Evolutionary conservation across 2,888 invertebrate species (phyloP).

Genomic region (Hofmannophila pseudospretella): DNA sequence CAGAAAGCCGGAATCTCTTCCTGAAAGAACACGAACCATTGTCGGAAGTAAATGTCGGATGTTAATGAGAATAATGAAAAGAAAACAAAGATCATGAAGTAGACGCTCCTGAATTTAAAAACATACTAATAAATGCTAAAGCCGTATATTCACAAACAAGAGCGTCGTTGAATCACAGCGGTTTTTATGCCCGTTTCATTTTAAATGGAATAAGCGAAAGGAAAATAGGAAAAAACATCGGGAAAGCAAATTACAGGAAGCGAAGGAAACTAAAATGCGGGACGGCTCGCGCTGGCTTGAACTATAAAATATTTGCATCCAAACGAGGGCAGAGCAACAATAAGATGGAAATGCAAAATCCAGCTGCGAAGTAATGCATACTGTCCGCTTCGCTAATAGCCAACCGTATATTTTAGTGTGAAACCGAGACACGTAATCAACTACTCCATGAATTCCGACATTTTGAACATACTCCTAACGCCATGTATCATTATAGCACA

Average conservation of each 20-base stretch:
- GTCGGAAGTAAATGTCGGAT: background rate
- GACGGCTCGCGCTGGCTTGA: constrained; percentile 49
- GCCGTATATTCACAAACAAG: constrained; percentile 19
- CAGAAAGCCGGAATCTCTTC: too few relatives aligned
- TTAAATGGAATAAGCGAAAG: constrained; percentile 55
- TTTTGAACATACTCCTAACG: too few relatives aligned
- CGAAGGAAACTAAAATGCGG: constrained; percentile 58
- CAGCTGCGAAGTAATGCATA: constrained; percentile 47
- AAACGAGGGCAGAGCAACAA: constrained; percentile 62
- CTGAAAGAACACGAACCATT: too few relatives aligned
- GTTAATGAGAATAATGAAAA: constrained; percentile 1
- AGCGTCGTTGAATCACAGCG: constrained; percentile 25
- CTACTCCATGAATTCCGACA: too few relatives aligned
- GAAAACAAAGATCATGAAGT: constrained; percentile 1
- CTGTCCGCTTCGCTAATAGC: constrained; percentile 39
- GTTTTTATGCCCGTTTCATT: constrained; percentile 47
- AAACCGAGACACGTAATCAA: background rate
- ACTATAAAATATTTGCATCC: constrained; percentile 71
- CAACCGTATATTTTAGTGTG: constrained; percentile 27
- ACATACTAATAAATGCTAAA: constrained; percentile 11
- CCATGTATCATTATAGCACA: too few relatives aligned
- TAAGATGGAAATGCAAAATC: constrained; percentile 64
- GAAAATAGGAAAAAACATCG: constrained; percentile 43
- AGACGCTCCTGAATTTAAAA: constrained; percentile 10
- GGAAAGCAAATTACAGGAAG: constrained; percentile 61